These are phyloP conservation scores for Palloptera scutellata DNA, from an alignment of 2,888 invertebrate species.

Conservation along the genomic window DNA sequence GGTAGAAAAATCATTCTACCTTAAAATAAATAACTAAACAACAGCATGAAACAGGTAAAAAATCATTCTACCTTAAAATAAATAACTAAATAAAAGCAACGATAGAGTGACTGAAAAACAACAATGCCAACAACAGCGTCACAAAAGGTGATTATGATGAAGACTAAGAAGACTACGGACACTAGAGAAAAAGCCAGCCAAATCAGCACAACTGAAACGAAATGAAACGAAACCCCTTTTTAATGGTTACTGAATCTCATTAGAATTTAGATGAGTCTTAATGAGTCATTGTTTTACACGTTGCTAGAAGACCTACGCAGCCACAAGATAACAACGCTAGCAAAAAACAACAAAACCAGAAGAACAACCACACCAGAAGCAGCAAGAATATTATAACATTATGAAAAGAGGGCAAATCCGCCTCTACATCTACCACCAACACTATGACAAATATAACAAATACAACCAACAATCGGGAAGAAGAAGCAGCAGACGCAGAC, in stretches of 20 bases:
- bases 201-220: constrained; percentile 32
- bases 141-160: background rate
- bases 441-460: background rate
- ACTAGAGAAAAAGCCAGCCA: constrained; percentile 18
- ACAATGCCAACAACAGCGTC: constrained; percentile 5
- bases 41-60: too few species aligned
- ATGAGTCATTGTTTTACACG: constrained; percentile 64
- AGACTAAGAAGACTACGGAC: constrained; percentile 1
- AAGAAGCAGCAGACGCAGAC: background rate
- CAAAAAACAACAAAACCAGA: background rate
- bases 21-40: too few species aligned
- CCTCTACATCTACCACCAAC: background rate
- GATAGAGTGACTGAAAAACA: constrained; percentile 4
- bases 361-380: background rate
- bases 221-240: constrained; percentile 45
- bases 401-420: background rate
- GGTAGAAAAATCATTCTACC: too few species aligned
- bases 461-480: background rate
- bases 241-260: constrained; percentile 64
- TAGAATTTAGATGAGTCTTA: constrained; percentile 64
- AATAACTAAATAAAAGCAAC: too few species aligned
- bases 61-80: too few species aligned
- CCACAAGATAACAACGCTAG: background rate
- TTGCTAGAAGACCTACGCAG: constrained; percentile 30
- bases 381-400: background rate